These are phyloP conservation scores for Chaetura pelagica DNA, from an alignment of 2,113 vertebrate genomes.

Conservation along the genomic window DNA sequence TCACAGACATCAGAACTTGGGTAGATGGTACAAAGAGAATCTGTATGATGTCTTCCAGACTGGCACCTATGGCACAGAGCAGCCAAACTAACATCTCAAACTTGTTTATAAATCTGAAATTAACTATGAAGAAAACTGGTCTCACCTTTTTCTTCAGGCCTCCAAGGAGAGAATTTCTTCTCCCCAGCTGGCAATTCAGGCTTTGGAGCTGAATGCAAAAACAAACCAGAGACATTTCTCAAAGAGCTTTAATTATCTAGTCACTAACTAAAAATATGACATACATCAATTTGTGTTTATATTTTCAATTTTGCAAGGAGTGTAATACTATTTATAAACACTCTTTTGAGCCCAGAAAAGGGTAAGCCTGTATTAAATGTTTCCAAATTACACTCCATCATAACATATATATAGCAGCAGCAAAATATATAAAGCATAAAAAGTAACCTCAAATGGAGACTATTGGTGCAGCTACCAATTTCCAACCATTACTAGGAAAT, in stretches of 20 bases:
- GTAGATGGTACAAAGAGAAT: neutral
- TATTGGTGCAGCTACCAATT: neutral
- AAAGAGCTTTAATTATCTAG: neutral
- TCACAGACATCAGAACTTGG: neutral
- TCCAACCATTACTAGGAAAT: neutral
- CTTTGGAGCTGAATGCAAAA: slow-evolving; percentile 80
- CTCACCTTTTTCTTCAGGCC: slow-evolving; percentile 88
- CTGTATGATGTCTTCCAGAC: neutral
- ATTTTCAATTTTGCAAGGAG: neutral
- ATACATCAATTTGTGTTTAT: neutral
- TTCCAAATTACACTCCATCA: neutral
- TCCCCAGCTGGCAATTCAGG: slow-evolving; percentile 83
- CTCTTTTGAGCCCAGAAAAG: neutral
- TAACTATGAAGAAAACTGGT: neutral
- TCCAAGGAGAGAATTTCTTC: slow-evolving; percentile 79
- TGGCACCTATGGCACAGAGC: neutral
- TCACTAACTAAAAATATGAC: slow-evolving; percentile 15
- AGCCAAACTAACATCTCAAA: neutral
- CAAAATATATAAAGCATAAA: neutral
- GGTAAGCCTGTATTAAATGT: neutral
- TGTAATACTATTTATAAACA: neutral
- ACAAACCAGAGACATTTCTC: slow-evolving; percentile 25
- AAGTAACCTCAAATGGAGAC: neutral
- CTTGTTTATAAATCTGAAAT: neutral
- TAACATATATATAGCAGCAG: neutral